phyloP scores from a whole-genome alignment of 2,888 invertebrate genomes.

The Acrobasis suavella region DNA sequence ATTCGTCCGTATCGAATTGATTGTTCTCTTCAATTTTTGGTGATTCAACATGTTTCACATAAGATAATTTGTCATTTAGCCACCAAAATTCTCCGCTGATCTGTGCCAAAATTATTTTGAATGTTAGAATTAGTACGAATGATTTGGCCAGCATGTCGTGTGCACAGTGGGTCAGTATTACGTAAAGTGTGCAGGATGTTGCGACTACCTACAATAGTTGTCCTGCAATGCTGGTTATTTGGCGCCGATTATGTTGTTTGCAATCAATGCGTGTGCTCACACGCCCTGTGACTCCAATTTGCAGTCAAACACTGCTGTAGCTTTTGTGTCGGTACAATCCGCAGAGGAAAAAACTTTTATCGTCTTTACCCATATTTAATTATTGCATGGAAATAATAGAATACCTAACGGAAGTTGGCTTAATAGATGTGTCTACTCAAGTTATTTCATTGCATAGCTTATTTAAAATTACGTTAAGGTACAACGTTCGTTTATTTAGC shows the following conservation, averaged over 20 bases:
- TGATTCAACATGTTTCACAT: conserved; percentile 46
- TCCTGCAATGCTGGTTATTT: conserved; percentile 58
- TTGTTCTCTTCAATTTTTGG: conserved; percentile 55
- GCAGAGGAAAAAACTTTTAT: conserved; percentile 24
- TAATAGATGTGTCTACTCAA: too few species aligned
- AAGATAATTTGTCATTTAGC: conserved; percentile 59
- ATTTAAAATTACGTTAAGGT: too few species aligned
- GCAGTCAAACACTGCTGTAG: conserved; percentile 46
- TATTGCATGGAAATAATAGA: too few species aligned
- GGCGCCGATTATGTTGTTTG: conserved; percentile 59
- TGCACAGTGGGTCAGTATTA: conserved; percentile 40
- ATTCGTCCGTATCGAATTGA: conserved; percentile 66
- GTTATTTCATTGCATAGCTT: too few species aligned
- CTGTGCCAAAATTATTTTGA: conserved; percentile 52
- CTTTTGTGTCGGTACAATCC: conserved; percentile 42
- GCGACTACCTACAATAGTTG: conserved; percentile 53
- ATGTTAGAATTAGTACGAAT: conserved; percentile 42
- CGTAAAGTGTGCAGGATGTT: conserved; percentile 60
- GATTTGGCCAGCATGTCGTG: conserved; percentile 43
- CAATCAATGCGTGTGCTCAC: conserved; percentile 43
- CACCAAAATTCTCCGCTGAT: conserved; percentile 73
- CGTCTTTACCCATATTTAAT: too few species aligned
- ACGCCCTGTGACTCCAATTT: conserved; percentile 49
- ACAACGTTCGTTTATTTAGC: too few species aligned
- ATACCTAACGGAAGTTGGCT: too few species aligned